Conservation (phyloP, 1,140 invertebrate genomes). For the Drosophila virilis region DNA sequence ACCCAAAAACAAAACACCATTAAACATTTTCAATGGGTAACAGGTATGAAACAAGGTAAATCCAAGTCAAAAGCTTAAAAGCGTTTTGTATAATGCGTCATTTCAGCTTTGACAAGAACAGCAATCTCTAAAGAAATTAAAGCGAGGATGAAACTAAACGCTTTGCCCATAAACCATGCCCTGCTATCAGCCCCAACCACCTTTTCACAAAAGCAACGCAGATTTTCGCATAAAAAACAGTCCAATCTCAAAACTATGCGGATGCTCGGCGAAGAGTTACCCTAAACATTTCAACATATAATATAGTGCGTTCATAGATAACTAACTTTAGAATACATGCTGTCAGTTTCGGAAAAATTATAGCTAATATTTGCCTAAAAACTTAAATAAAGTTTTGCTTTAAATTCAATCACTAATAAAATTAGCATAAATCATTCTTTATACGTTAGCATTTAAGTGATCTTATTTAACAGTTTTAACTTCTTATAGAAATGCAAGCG, state of each 20-base stretch:
- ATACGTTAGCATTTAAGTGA: no score
- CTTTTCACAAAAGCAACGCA: background rate
- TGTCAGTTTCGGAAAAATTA: no score
- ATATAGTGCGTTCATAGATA: no score
- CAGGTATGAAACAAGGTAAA: background rate
- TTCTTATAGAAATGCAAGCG: no score
- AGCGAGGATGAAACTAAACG: constrained; percentile 10
- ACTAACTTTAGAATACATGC: no score
- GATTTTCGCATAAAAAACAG: background rate
- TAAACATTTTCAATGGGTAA: no score
- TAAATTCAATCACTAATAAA: no score
- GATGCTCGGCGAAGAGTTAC: background rate
- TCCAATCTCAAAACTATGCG: background rate
- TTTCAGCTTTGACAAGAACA: constrained; percentile 16
- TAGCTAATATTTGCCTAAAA: no score
- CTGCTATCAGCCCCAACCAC: background rate
- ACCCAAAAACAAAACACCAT: no score
- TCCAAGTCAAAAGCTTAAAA: constrained; percentile 2
- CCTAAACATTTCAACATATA: background rate
- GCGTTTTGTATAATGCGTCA: constrained; percentile 21
- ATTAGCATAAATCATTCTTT: no score
- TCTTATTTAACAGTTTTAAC: no score
- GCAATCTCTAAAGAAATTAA: constrained; percentile 18
- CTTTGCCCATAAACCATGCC: background rate
- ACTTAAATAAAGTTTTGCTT: no score